Conservation (phyloP, 2,888 invertebrate species). For the Dinocampus coccinellae region DNA sequence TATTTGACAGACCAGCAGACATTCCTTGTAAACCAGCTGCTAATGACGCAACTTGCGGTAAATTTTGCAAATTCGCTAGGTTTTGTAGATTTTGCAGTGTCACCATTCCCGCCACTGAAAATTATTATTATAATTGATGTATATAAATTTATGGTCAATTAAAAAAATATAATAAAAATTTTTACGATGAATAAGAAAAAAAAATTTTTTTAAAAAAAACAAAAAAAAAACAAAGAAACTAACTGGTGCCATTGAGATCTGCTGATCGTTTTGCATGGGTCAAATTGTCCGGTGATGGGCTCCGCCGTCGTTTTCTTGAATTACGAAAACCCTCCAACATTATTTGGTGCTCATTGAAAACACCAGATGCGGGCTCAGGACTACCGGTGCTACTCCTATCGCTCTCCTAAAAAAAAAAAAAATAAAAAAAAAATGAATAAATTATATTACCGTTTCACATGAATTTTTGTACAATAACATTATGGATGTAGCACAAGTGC, state of each 20-base stretch:
- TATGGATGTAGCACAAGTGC: not conserved
- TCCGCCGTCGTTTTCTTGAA: conserved; percentile 61
- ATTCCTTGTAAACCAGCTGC: conserved; percentile 77
- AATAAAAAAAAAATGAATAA: conserved; percentile 11
- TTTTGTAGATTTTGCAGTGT: conserved; percentile 84
- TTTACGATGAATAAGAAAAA: not conserved
- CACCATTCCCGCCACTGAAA: conserved; percentile 80
- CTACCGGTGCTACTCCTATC: conserved; percentile 68
- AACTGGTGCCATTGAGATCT: conserved; percentile 77
- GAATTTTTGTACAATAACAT: not conserved
- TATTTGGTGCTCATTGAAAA: conserved; percentile 65
- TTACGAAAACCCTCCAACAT: conserved; percentile 63
- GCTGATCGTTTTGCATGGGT: conserved; percentile 71
- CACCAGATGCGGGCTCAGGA: conserved; percentile 63
- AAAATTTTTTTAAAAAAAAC: not conserved
- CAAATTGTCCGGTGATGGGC: conserved; percentile 64
- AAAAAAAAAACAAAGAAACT: too few species aligned
- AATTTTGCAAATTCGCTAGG: conserved; percentile 80
- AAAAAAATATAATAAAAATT: not conserved
- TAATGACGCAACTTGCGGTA: conserved; percentile 74
- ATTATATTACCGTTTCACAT: not conserved
- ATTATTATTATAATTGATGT: conserved; percentile 29
- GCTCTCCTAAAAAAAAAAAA: conserved; percentile 60
- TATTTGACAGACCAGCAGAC: conserved; percentile 71
- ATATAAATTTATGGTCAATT: not conserved